Base-by-base conservation (phyloP, 2,113 vertebrate genomes). In the Etia nguti region DNA sequence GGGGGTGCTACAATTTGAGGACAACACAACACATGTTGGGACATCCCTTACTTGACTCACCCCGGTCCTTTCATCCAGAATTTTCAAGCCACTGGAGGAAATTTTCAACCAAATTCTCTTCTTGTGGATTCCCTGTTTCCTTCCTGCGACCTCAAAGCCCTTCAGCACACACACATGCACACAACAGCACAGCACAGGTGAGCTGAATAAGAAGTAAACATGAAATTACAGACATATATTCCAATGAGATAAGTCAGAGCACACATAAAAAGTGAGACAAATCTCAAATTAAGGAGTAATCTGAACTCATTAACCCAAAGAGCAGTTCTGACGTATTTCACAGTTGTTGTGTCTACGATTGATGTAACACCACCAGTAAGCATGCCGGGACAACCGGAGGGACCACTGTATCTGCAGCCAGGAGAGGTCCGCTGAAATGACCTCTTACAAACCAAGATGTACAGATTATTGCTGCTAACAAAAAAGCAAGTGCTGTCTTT, bases 41-140 rank as follows among this genome's bases (percentile, higher is more conserved):
- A 29, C 8, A 43, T 8, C 34, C 59, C 26, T 26, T 7, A 16
- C 52, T 12, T 4, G 8, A 89, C 95, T 90, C 85, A 97, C 96
- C 87, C 95, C 95, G 0, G 94, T 95, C 82, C 91, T 95, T 88
- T 97, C 96, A 26, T 97, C 96, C 65, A 95, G 56, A 6, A 97
- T 95, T 82, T 91, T 95, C 65, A 97, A 88, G 46, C 96, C 95
- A 0, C 29, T 80, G 15, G 86, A 90, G 43, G 93, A 96, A 87
- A 97, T 83, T 83, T 95, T 96, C 24, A 97, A 70, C 96, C 96
- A 96, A 16, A 97, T 89, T 81, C 92, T 95, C 89, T 94, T 95
- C 88, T 97, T 97, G 90, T 96, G 97, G 86, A 90, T 95, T 34
- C 96, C 96, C 36, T 95, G 95, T 81, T 83, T 94, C 22, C 95